These are phyloP conservation scores for Bellardia bayeri DNA, from an alignment of 2,888 invertebrate species.

Conservation along the genomic window DNA sequence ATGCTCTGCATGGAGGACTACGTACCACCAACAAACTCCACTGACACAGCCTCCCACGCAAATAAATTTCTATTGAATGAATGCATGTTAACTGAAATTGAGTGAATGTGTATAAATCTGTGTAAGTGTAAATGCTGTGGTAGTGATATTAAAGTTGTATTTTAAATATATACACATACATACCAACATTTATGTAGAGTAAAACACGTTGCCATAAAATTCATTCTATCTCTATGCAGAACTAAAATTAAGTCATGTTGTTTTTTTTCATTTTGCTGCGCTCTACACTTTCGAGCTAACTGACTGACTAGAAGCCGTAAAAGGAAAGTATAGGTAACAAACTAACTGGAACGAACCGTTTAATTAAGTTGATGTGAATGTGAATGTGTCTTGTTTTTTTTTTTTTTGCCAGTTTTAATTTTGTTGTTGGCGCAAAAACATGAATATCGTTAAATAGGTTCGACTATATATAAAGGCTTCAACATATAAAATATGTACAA, in stretches of 20 bases:
- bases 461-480: neutral
- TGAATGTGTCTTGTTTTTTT: conserved; percentile 35
- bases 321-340: conserved; percentile 49
- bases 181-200: neutral
- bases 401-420: neutral
- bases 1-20: conserved; percentile 24
- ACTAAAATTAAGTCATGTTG: conserved; percentile 25
- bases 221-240: neutral
- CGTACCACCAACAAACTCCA: neutral
- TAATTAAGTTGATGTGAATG: conserved; percentile 69
- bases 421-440: conserved; percentile 19
- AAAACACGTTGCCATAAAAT: conserved; percentile 17
- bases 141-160: neutral
- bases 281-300: neutral
- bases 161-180: neutral
- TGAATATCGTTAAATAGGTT: neutral
- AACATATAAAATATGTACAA: neutral
- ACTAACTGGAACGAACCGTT: conserved; percentile 67
- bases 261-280: neutral
- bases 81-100: conserved; percentile 30
- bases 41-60: neutral
- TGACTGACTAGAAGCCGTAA: neutral
- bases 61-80: conserved; percentile 25
- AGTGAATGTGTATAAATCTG: neutral
- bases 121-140: conserved; percentile 1